Conservation (phyloP, 2,113 vertebrate genomes). For the Lonchura striata region DNA sequence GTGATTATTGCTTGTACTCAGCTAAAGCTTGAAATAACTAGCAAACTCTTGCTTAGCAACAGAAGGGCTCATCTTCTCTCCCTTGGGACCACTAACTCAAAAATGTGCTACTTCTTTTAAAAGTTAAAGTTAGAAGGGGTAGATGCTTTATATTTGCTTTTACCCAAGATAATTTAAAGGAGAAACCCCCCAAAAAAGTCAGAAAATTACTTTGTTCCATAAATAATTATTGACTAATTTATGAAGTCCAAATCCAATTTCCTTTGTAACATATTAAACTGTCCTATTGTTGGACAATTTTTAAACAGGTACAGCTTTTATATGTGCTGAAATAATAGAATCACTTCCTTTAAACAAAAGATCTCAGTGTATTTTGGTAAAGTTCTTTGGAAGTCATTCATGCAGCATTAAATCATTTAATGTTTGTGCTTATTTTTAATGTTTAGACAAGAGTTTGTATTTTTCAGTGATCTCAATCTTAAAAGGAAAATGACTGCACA, state of each 20-base stretch:
- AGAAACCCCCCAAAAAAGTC: background rate
- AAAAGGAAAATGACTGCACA: background rate
- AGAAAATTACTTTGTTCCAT: background rate
- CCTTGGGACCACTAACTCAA: slow-evolving; percentile 38
- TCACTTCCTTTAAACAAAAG: background rate
- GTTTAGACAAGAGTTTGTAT: background rate
- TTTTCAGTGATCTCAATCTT: background rate
- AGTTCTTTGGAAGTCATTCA: background rate
- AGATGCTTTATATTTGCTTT: slow-evolving; percentile 3
- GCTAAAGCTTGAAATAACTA: slow-evolving; percentile 75
- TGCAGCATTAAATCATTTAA: background rate
- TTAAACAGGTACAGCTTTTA: background rate
- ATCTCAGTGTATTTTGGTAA: background rate
- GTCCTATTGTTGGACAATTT: background rate
- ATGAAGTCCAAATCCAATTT: background rate
- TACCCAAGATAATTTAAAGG: background rate
- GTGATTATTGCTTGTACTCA: slow-evolving; percentile 77
- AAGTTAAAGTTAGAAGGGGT: slow-evolving; percentile 22
- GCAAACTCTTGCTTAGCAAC: slow-evolving; percentile 71
- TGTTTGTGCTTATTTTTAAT: background rate
- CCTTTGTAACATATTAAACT: background rate
- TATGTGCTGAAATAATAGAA: background rate
- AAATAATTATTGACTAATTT: slow-evolving; percentile 16
- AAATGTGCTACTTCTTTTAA: slow-evolving; percentile 41
- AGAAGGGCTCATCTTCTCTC: slow-evolving; percentile 62